Percentiles rank a stretch among this genome's conserved stretches.
These are phyloP conservation scores for Catocala sponsa DNA, from an alignment of 2,888 invertebrate species.

Conservation along the genomic window DNA sequence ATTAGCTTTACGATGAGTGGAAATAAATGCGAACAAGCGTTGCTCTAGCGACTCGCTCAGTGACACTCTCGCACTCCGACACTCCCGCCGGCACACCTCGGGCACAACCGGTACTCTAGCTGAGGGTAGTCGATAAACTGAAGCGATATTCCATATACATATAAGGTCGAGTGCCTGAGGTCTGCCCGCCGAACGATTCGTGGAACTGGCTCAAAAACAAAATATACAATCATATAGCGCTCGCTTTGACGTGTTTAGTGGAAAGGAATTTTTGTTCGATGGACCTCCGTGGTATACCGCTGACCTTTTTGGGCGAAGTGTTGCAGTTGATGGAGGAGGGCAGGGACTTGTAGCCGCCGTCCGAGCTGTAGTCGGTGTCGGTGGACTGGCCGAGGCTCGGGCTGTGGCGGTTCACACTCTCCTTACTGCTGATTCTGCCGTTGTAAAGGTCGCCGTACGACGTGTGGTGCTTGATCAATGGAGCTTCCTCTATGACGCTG, in stretches of 20 bases:
- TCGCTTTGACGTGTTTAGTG: constrained; percentile 81
- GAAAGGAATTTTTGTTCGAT: constrained; percentile 81
- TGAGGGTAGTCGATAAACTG: too few species aligned
- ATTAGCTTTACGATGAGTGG: constrained; percentile 71
- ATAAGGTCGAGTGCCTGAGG: constrained; percentile 29
- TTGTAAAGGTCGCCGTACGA: constrained; percentile 83
- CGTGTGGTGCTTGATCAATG: constrained; percentile 78
- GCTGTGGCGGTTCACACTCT: constrained; percentile 80
- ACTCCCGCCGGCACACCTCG: constrained; percentile 35
- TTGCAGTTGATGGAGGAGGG: constrained; percentile 84
- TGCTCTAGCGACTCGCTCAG: constrained; percentile 55
- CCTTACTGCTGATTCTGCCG: constrained; percentile 79
- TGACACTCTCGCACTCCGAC: constrained; percentile 49
- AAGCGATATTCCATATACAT: constrained; percentile 16
- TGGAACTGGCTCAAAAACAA: constrained; percentile 52
- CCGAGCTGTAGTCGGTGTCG: constrained; percentile 85
- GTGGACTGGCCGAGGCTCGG: constrained; percentile 82
- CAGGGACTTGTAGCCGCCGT: constrained; percentile 85
- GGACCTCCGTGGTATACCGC: constrained; percentile 83
- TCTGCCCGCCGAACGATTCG: constrained; percentile 35
- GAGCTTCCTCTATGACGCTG: constrained; percentile 72
- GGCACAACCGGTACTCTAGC: too few species aligned
- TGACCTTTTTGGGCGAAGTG: constrained; percentile 78
- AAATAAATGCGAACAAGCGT: constrained; percentile 81
- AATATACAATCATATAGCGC: constrained; percentile 70